These are phyloP conservation scores for Ibidorhyncha struthersii DNA, from an alignment of 2,113 vertebrate genomes.

Conservation along the genomic window DNA sequence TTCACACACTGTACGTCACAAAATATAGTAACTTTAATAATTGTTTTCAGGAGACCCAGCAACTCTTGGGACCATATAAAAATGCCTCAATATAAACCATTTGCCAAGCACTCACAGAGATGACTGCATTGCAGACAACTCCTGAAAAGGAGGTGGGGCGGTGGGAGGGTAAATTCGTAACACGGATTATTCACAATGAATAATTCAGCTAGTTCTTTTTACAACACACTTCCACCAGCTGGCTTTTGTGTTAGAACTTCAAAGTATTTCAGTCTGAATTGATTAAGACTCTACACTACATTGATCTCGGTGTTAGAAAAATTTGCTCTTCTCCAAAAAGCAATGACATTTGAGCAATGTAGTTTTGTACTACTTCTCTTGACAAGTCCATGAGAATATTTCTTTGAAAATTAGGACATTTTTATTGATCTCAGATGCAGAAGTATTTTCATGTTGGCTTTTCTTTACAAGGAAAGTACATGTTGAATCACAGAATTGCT, in stretches of 20 bases:
- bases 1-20: background rate
- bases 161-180: background rate
- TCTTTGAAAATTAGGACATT: background rate
- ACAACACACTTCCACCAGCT: conserved; percentile 41
- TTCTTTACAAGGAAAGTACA: conserved; percentile 2
- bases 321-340: conserved; percentile 50
- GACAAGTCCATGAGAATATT: conserved; percentile 8
- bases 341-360: conserved; percentile 52
- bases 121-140: conserved; percentile 3
- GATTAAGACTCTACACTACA: conserved; percentile 57
- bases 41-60: background rate
- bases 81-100: background rate
- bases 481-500: background rate
- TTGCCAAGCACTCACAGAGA: background rate
- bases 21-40: background rate
- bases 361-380: conserved; percentile 20
- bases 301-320: conserved; percentile 60
- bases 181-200: conserved; percentile 20
- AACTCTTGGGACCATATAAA: background rate
- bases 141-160: conserved; percentile 11
- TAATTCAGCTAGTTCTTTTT: conserved; percentile 47
- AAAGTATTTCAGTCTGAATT: conserved; percentile 65
- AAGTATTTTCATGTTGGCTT: conserved; percentile 27
- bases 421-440: conserved; percentile 51
- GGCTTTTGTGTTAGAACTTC: conserved; percentile 65